Base-by-base conservation (phyloP, 2,888 invertebrate genomes). In the Octonoba sinensis region DNA sequence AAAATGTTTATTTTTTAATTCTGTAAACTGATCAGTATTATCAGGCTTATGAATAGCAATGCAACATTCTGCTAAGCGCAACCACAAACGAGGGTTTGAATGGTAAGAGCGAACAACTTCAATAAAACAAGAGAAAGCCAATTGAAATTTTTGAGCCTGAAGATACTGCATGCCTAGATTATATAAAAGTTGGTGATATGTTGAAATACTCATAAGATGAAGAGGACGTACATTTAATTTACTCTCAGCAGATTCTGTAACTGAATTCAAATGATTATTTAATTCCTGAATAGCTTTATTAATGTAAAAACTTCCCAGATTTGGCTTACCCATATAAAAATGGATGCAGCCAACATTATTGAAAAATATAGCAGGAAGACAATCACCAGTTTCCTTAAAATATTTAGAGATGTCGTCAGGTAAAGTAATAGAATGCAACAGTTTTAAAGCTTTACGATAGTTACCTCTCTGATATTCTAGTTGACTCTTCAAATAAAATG, bases 51-150 rank as follows among this genome's bases (percentile, higher is more conserved):
- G 91, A 87, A 91, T 91, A 86, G 91, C 69, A 60, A 96, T 94
- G 88, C 96, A 96, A 87, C 97, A 96, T 89, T 98, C 98, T 0
- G 97, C 96, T 86, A 98, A 90, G 86, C 97, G 91, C 77, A 96
- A 90, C 97, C 98, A 99, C 56, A 98, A 91, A 75, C 95, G 91
- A 3, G 97, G 94, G 89, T 96, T 97, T 86, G 93, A 93, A 83
- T 95, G 95, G 87, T 94, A 95, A 78, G 94, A 92, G 84, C 95
- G 92, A 0, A 95, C 93, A 2, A 95, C 95, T 88, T 96, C 93
- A 16, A 95, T 92, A 59, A 97, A 91, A 88, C 95, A 96, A 87
- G 96, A 96, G 89, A 98, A 97, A 0, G 98, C 97, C 86, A 94
- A 93, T 83, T 91, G 91, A 0, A 95, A 92, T 86, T 94, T 92